Percentiles rank a stretch among this genome's conserved stretches.
Evolutionary conservation across 2,888 invertebrate genomes (phyloP).

Genomic region (Lepidocyrtinus sp.): DNA sequence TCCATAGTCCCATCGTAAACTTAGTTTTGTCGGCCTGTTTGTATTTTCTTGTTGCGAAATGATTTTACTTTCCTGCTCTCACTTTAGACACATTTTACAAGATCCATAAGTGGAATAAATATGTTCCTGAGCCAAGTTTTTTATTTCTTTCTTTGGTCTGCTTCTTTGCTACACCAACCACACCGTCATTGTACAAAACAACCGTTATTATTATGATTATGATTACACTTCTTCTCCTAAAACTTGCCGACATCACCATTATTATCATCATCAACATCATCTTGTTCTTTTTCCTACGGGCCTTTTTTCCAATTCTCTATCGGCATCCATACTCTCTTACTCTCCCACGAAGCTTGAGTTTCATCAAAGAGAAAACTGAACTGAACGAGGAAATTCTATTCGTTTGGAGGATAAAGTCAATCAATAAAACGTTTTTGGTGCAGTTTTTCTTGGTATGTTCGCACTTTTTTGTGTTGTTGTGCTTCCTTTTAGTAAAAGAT

Average conservation of each 20-base stretch:
- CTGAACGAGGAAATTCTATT: background rate
- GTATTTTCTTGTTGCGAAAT: conserved; percentile 44
- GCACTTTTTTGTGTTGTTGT: conserved; percentile 32
- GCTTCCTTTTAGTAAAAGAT: background rate
- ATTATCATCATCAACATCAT: conserved; percentile 24
- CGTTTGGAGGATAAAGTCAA: conserved; percentile 44
- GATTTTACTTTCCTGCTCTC: conserved; percentile 47
- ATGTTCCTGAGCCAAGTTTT: conserved; percentile 16
- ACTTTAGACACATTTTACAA: background rate
- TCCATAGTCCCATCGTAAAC: background rate
- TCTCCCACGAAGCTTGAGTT: background rate
- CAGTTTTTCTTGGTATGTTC: conserved; percentile 41
- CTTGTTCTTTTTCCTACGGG: background rate
- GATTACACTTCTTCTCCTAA: conserved; percentile 51
- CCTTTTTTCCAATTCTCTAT: background rate
- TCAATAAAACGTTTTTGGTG: conserved; percentile 49
- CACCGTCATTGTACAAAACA: background rate
- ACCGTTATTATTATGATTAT: conserved; percentile 37
- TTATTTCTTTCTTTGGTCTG: conserved; percentile 5
- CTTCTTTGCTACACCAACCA: background rate
- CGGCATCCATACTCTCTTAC: conserved; percentile 2
- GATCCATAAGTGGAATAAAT: background rate
- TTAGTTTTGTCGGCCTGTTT: background rate
- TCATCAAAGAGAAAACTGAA: conserved; percentile 1
- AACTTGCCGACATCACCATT: conserved; percentile 36